These are phyloP conservation scores for Conchocele bisecta DNA, from an alignment of 2,888 invertebrate genomes.

Conservation along the genomic window DNA sequence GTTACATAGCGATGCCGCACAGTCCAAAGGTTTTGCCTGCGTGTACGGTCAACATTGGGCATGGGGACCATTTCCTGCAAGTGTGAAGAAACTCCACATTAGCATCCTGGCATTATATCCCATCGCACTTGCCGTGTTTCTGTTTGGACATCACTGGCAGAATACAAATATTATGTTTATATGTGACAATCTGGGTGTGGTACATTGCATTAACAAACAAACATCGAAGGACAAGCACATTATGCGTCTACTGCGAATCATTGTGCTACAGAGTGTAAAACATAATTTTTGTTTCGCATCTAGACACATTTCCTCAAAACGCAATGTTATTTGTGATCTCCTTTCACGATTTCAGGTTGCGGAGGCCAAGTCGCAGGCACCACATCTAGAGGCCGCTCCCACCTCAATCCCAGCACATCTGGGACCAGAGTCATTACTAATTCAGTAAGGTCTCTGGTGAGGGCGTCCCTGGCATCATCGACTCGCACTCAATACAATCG, in stretches of 20 bases:
- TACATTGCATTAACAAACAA: constrained; percentile 34
- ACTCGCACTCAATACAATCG: background rate
- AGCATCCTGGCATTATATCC: constrained; percentile 35
- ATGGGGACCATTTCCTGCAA: constrained; percentile 14
- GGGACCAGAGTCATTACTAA: constrained; percentile 3
- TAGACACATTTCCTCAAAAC: constrained; percentile 10
- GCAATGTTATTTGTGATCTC: constrained; percentile 29
- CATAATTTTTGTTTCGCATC: constrained; percentile 27
- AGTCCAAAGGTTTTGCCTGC: constrained; percentile 28
- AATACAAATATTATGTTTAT: constrained; percentile 35
- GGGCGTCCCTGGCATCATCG: background rate
- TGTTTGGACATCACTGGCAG: constrained; percentile 16
- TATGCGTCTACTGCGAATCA: constrained; percentile 31
- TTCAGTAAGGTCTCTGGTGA: background rate
- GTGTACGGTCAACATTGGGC: constrained; percentile 16
- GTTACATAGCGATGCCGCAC: constrained; percentile 25
- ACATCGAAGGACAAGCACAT: constrained; percentile 32
- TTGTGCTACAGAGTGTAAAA: constrained; percentile 18
- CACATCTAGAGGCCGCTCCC: constrained; percentile 23
- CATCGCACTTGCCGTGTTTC: constrained; percentile 32
- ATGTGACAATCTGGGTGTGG: constrained; percentile 29
- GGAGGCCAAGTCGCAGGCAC: constrained; percentile 14
- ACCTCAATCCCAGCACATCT: constrained; percentile 12
- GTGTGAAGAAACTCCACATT: constrained; percentile 23
- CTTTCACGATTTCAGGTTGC: constrained; percentile 32